phyloP scores from a whole-genome alignment of 2,797 vertebrate species.

The Artibeus jamaicensis region DNA sequence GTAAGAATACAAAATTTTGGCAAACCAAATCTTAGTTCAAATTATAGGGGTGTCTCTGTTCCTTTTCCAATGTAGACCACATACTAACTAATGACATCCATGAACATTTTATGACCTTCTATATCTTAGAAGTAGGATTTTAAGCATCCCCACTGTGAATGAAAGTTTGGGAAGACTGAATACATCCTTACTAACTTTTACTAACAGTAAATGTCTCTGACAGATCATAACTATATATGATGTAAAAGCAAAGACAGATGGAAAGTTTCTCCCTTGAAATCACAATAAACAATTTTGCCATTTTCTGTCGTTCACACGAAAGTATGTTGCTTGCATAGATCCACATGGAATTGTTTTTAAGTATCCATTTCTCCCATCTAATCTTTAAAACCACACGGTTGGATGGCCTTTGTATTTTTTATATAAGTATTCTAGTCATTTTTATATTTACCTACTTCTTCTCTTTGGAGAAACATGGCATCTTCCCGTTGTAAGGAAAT shows the following conservation, averaged over 20 bases:
- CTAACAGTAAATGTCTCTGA: background rate
- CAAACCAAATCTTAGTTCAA: background rate
- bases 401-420: background rate
- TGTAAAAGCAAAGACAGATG: background rate
- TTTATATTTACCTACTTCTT: background rate
- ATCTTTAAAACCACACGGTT: background rate
- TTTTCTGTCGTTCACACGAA: background rate
- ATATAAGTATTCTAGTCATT: background rate
- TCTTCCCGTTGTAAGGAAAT: background rate
- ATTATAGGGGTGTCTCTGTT: background rate
- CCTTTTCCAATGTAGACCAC: background rate
- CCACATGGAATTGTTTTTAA: background rate
- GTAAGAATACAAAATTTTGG: background rate
- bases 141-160: background rate
- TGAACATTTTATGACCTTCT: background rate
- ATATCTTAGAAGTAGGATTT: background rate
- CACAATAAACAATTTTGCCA: background rate
- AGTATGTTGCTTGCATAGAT: background rate
- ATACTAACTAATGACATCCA: background rate
- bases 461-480: conserved; percentile 18
- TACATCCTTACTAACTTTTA: background rate
- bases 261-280: background rate
- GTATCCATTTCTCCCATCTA: background rate
- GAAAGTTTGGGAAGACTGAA: background rate
- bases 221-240: background rate